Evolutionary conservation across 2,888 invertebrate species (phyloP).

Genomic region (Lasiommata megera): DNA sequence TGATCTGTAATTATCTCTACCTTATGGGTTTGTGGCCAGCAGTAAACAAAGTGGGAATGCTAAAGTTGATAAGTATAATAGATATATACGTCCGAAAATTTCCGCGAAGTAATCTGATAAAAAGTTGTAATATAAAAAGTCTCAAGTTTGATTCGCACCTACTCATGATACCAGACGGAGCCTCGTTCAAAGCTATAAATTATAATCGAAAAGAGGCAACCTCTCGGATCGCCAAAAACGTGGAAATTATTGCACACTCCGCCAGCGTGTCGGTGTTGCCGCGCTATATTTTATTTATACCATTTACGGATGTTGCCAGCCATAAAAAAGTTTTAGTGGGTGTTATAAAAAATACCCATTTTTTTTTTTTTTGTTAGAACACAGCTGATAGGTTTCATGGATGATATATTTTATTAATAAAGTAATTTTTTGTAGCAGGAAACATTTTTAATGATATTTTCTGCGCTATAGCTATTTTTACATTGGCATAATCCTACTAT

Average conservation of each 20-base stretch:
- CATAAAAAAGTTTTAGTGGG: constrained; percentile 73
- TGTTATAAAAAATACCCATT: constrained; percentile 66
- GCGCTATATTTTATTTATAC: constrained; percentile 71
- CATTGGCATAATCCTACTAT: too few species aligned
- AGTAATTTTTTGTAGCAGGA: constrained; percentile 32
- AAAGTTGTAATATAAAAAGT: background rate
- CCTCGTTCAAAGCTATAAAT: constrained; percentile 65
- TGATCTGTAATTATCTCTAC: too few species aligned
- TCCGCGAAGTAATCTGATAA: background rate
- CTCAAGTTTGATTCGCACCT: background rate
- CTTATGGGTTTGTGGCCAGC: too few species aligned
- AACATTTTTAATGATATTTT: background rate
- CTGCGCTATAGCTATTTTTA: too few species aligned
- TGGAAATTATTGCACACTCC: constrained; percentile 67
- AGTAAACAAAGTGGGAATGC: too few species aligned
- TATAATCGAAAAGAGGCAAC: constrained; percentile 73
- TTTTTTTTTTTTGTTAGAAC: constrained; percentile 47
- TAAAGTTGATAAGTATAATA: too few species aligned
- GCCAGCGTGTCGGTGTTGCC: constrained; percentile 59
- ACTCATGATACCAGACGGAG: constrained; percentile 44
- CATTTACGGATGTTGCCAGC: constrained; percentile 71
- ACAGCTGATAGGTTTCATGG: constrained; percentile 53
- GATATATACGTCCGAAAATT: too few species aligned
- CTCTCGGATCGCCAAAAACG: constrained; percentile 68
- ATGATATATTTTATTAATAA: constrained; percentile 51